phyloP scores from a whole-genome alignment of 2,113 vertebrate genomes.

The Megatriorchis doriae region DNA sequence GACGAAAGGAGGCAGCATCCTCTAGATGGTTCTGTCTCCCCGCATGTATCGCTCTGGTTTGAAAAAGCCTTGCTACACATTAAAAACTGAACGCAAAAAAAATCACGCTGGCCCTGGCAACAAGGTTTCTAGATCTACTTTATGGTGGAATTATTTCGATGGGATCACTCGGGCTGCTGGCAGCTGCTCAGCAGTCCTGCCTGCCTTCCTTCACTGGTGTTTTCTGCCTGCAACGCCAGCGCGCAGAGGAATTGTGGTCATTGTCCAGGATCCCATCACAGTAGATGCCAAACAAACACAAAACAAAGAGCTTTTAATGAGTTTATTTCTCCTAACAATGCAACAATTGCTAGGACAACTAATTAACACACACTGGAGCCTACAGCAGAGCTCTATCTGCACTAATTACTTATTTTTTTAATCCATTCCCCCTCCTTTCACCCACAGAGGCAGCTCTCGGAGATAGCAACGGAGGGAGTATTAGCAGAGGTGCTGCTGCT shows the following conservation, averaged over 20 bases:
- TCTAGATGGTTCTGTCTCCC: not conserved
- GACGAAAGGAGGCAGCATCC: not conserved
- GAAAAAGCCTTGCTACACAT: not conserved
- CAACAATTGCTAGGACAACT: not conserved
- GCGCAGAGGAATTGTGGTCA: not conserved
- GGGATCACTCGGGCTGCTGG: not conserved
- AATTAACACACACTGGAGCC: not conserved
- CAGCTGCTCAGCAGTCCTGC: not conserved
- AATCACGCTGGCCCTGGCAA: not conserved
- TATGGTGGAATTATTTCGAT: not conserved
- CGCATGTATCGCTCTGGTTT: rapidly evolving
- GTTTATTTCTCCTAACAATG: conserved; percentile 1
- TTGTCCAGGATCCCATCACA: not conserved
- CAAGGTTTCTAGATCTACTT: not conserved
- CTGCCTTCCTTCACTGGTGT: not conserved
- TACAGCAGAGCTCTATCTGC: not conserved
- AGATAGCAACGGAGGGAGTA: not conserved
- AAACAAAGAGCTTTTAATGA: conserved; percentile 25
- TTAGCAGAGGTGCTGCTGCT: not conserved
- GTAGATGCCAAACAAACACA: not conserved
- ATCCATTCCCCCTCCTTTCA: not conserved
- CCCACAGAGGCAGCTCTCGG: not conserved
- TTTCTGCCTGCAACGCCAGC: no score
- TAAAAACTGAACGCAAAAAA: not conserved
- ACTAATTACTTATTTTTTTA: not conserved